A percentile compares a stretch with the other conserved stretches of the same genome.
phyloP scores from a whole-genome alignment of 2,113 vertebrate genomes.

The Struthio camelus region DNA sequence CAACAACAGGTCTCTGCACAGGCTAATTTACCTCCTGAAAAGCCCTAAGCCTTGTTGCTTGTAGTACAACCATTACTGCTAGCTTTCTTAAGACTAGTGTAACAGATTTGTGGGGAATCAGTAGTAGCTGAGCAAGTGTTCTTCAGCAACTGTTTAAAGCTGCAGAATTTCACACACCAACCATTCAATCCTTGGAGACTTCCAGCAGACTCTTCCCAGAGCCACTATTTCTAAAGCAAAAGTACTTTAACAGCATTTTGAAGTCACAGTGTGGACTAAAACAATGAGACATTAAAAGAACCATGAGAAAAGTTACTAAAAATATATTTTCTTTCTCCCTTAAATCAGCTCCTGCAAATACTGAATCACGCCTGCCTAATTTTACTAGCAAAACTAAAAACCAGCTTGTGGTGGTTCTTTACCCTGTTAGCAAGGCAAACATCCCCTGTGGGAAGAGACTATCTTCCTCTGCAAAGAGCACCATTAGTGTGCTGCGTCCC shows the following conservation, averaged over 20 bases:
- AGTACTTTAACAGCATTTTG: not conserved
- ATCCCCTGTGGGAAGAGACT: not conserved
- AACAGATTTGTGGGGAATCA: not conserved
- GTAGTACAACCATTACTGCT: not conserved
- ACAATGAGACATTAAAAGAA: conserved; percentile 17
- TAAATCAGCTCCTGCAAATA: not conserved
- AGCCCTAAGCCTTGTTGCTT: not conserved
- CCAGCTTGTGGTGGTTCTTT: not conserved
- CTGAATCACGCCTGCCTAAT: not conserved
- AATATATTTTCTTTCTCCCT: not conserved
- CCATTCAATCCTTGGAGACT: not conserved
- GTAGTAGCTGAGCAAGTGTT: not conserved
- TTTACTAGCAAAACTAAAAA: not conserved
- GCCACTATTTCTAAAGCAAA: not conserved
- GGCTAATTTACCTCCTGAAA: not conserved
- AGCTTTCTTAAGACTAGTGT: not conserved
- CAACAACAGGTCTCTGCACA: not conserved
- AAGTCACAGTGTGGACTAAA: not conserved
- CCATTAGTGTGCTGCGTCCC: accelerated
- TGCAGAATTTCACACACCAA: not conserved
- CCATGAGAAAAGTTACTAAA: not conserved
- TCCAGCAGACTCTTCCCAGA: conserved; percentile 4
- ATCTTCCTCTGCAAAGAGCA: not conserved
- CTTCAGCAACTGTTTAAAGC: not conserved
- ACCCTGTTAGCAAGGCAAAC: not conserved